Evolutionary conservation across 2,888 invertebrate genomes (phyloP).

Genomic region (Agrochola lychnidis): DNA sequence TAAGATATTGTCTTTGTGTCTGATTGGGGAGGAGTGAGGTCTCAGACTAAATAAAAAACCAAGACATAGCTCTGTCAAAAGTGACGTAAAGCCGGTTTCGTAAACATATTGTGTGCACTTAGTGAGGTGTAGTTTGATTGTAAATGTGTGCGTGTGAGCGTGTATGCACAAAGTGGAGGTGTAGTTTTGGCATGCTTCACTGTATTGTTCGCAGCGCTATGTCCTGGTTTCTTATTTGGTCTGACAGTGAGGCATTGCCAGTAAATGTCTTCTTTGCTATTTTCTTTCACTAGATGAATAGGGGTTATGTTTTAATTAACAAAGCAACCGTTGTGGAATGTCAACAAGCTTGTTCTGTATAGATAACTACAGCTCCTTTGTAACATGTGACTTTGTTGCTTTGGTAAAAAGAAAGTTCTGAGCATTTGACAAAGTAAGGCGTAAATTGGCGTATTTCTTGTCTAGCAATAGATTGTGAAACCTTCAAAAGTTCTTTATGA

Average conservation of each 20-base stretch:
- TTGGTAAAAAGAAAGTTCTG: neutral
- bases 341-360: constrained; percentile 8
- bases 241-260: constrained; percentile 1
- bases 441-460: neutral
- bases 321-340: neutral
- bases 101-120: no score
- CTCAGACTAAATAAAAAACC: no score
- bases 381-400: constrained; percentile 5
- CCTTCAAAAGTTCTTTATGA: neutral
- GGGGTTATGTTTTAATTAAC: constrained; percentile 9
- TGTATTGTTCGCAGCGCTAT: no score
- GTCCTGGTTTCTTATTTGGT: no score
- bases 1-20: constrained; percentile 34
- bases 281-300: constrained; percentile 9
- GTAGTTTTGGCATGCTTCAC: no score
- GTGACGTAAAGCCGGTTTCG: no score
- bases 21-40: constrained; percentile 19
- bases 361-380: constrained; percentile 10
- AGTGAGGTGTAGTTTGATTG: no score
- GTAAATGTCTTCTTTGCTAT: constrained; percentile 6
- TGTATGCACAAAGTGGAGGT: no score
- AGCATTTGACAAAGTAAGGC: neutral
- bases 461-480: neutral
- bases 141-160: no score
- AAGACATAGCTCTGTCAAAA: no score